Conservation (phyloP, 2,113 vertebrate species). For the Strix aluco region DNA sequence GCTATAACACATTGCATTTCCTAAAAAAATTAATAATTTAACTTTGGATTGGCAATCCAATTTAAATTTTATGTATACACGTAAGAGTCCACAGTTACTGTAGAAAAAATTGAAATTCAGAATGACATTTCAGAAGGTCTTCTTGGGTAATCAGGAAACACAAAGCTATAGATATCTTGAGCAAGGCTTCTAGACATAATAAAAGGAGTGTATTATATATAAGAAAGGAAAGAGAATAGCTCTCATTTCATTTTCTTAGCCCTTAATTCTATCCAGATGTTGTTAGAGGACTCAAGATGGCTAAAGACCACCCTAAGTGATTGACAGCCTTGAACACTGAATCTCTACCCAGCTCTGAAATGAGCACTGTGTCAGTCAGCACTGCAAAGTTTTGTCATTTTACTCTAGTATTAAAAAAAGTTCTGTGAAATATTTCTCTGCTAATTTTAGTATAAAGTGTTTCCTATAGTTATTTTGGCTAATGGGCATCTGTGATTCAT, state of each 20-base stretch:
- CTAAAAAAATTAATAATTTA: neutral
- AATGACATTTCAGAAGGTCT: neutral
- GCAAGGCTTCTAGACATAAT: neutral
- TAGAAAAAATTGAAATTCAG: neutral
- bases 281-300: neutral
- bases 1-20: neutral
- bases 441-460: conserved; percentile 22
- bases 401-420: neutral
- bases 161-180: neutral
- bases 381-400: neutral
- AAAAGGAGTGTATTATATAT: neutral
- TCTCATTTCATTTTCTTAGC: neutral
- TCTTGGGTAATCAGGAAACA: neutral
- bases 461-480: conserved; percentile 49
- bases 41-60: neutral
- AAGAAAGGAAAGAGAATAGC: neutral
- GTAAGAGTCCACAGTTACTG: neutral
- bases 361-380: neutral
- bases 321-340: neutral
- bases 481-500: conserved; percentile 50
- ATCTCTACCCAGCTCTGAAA: neutral
- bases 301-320: neutral
- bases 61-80: neutral
- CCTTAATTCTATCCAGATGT: neutral
- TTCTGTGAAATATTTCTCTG: neutral